phyloP scores from a whole-genome alignment of 2,113 vertebrate species.

The Sinocyclocheilus maitianheensis region DNA sequence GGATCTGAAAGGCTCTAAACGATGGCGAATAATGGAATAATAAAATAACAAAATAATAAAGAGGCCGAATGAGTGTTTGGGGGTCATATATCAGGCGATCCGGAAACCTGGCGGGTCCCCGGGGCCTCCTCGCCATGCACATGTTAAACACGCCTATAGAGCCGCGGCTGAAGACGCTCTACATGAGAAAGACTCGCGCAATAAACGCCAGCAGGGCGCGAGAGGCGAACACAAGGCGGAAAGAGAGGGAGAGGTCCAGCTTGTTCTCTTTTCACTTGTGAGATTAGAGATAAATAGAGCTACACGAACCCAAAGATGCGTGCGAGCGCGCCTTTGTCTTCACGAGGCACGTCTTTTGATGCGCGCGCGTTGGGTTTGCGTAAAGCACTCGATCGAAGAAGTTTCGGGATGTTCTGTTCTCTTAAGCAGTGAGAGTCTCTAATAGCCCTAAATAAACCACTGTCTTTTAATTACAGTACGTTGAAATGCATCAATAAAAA shows the following conservation, averaged over 20 bases:
- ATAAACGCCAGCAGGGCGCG: slow-evolving; percentile 44
- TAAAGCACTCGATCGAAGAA: neutral
- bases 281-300: slow-evolving; percentile 3
- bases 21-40: slow-evolving; percentile 42
- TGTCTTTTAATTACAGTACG: too few species aligned
- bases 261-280: slow-evolving; percentile 7
- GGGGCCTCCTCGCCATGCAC: too few species aligned
- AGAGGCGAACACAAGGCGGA: neutral
- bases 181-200: slow-evolving; percentile 51
- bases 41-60: slow-evolving; percentile 58
- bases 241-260: neutral
- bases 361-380: neutral
- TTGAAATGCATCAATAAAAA: too few species aligned
- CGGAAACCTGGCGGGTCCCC: slow-evolving; percentile 42
- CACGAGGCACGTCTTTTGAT: neutral
- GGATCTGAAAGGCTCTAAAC: slow-evolving; percentile 31
- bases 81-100: slow-evolving; percentile 37
- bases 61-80: neutral
- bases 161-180: slow-evolving; percentile 1
- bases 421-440: too few species aligned
- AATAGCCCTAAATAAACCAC: too few species aligned
- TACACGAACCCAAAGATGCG: neutral
- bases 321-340: neutral
- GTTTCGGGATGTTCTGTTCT: too few species aligned
- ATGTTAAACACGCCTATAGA: slow-evolving; percentile 51